Conservation (phyloP, 2,113 vertebrate genomes). For the Spilogale gracilis region DNA sequence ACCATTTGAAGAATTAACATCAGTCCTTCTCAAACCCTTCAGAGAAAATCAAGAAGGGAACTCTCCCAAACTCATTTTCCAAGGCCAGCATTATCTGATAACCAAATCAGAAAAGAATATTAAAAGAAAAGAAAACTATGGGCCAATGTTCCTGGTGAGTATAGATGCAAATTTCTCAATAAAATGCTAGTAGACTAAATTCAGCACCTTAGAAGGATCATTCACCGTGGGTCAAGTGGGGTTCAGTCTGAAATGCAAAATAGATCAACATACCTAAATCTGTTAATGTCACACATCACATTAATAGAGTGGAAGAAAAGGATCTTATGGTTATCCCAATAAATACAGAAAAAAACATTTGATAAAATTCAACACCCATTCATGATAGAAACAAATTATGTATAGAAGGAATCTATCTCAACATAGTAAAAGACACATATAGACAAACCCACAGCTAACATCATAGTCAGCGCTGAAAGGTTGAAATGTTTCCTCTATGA, state of each 20-base stretch:
- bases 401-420: neutral
- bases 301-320: neutral
- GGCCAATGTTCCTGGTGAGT: neutral
- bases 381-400: neutral
- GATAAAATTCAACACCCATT: neutral
- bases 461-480: neutral
- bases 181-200: neutral
- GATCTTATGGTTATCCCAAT: neutral
- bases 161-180: neutral
- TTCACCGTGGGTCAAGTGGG: neutral
- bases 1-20: neutral
- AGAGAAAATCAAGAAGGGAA: neutral
- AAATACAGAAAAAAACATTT: neutral
- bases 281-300: neutral
- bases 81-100: neutral
- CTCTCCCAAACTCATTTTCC: neutral
- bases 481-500: neutral
- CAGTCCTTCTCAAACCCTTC: neutral
- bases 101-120: neutral
- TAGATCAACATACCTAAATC: neutral
- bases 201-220: neutral
- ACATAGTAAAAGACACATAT: neutral
- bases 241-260: neutral
- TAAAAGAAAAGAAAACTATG: neutral
- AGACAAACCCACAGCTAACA: neutral